These are phyloP conservation scores for Tonatia bakeri DNA, from an alignment of 2,113 vertebrate genomes.

Conservation along the genomic window DNA sequence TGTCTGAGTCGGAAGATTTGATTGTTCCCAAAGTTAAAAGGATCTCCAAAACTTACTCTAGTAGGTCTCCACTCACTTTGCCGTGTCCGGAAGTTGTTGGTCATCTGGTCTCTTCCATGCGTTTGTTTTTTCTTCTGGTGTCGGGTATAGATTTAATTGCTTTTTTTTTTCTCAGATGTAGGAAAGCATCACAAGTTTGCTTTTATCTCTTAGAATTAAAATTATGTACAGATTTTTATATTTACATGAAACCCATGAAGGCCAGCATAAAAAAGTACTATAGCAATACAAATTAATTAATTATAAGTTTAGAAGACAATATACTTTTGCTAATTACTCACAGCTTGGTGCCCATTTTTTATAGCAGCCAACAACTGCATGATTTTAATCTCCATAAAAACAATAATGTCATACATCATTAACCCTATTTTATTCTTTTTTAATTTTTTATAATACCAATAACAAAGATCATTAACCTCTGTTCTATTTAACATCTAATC, in stretches of 20 bases:
- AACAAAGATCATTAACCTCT: slow-evolving; percentile 85
- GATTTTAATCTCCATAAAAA: slow-evolving; percentile 80
- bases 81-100: neutral
- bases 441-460: slow-evolving; percentile 82
- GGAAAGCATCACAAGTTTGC: slow-evolving; percentile 26
- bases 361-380: slow-evolving; percentile 72
- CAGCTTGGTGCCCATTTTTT: slow-evolving; percentile 80
- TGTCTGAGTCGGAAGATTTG: neutral
- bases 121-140: neutral
- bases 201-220: slow-evolving; percentile 53
- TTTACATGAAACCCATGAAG: slow-evolving; percentile 38
- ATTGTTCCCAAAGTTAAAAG: neutral
- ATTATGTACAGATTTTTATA: neutral
- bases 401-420: slow-evolving; percentile 83
- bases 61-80: neutral
- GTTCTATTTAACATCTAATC: slow-evolving; percentile 82
- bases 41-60: neutral
- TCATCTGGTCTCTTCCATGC: neutral
- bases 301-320: slow-evolving; percentile 78
- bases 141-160: neutral
- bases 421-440: slow-evolving; percentile 83
- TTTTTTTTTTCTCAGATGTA: neutral
- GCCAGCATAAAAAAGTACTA: slow-evolving; percentile 49
- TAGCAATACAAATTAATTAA: slow-evolving; percentile 71
- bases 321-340: slow-evolving; percentile 82